phyloP scores from a whole-genome alignment of 2,888 invertebrate species.

The Leptopilina myrica region DNA sequence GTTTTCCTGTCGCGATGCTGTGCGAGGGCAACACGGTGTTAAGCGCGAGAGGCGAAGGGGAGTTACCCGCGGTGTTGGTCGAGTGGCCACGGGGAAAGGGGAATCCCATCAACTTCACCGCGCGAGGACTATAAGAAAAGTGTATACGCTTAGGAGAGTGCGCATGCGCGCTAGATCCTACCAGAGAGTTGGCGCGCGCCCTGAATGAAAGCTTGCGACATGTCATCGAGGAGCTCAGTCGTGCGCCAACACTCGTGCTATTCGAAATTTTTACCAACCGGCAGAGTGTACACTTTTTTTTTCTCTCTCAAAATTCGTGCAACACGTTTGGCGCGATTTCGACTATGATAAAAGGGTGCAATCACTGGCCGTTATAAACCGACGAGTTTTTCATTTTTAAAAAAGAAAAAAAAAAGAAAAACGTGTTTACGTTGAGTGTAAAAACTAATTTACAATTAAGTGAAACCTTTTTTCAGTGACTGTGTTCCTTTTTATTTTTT shows the following conservation, averaged over 20 bases:
- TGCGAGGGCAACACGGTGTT: conserved; percentile 36
- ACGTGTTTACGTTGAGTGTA: background rate
- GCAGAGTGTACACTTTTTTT: conserved; percentile 45
- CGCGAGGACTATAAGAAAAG: conserved; percentile 71
- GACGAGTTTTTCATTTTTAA: background rate
- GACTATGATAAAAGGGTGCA: conserved; percentile 15
- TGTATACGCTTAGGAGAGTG: conserved; percentile 48
- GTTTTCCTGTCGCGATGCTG: conserved; percentile 57
- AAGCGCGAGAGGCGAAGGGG: conserved; percentile 75
- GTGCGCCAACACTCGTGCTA: conserved; percentile 73
- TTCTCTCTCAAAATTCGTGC: conserved; percentile 19
- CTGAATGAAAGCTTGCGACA: conserved; percentile 76
- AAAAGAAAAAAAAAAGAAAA: background rate
- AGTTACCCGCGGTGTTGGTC: conserved; percentile 56
- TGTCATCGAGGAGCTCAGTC: conserved; percentile 72
- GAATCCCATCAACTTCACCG: conserved; percentile 72
- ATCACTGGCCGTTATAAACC: conserved; percentile 28
- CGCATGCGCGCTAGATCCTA: conserved; percentile 65
- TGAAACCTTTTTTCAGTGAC: conserved; percentile 34
- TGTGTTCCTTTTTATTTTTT: conserved; percentile 16
- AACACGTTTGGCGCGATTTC: conserved; percentile 10
- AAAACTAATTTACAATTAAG: too few relatives aligned
- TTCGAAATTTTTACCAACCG: conserved; percentile 49
- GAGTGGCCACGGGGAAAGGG: conserved; percentile 76
- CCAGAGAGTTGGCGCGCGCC: conserved; percentile 66